phyloP scores from a whole-genome alignment of 2,888 invertebrate species.

The Rapana venosa region DNA sequence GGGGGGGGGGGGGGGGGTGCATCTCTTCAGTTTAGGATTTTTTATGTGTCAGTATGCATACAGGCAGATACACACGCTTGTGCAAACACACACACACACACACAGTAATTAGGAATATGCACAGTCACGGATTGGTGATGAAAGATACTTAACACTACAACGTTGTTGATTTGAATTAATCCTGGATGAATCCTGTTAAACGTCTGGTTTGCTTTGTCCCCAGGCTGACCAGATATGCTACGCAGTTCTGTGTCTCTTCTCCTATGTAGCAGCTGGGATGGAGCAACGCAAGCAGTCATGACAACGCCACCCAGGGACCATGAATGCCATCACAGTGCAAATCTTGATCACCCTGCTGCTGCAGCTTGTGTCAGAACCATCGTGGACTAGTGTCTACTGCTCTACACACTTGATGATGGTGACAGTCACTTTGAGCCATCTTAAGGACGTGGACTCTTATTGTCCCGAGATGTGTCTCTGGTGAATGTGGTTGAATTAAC shows the following conservation, averaged over 20 bases:
- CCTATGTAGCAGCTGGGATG: constrained; percentile 92
- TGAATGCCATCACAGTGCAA: background rate
- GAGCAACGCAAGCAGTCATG: constrained; percentile 67
- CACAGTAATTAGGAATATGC: background rate
- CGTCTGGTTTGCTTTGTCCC: constrained; percentile 44
- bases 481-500: background rate
- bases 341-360: background rate
- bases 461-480: background rate
- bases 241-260: constrained; percentile 99
- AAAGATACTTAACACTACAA: background rate
- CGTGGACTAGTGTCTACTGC: background rate
- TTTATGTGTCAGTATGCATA: background rate
- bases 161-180: background rate
- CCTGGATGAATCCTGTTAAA: constrained; percentile 29
- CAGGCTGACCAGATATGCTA: constrained; percentile 99
- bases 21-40: no score
- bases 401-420: no score
- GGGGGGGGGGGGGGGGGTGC: background rate
- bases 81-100: background rate
- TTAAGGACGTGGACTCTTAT: background rate
- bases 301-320: constrained; percentile 43
- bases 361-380: background rate
- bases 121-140: background rate
- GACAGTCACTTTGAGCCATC: background rate
- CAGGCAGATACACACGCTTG: background rate